Base-by-base conservation (phyloP, 1,140 invertebrate genomes). In the Aphelenchoides avenae region DNA sequence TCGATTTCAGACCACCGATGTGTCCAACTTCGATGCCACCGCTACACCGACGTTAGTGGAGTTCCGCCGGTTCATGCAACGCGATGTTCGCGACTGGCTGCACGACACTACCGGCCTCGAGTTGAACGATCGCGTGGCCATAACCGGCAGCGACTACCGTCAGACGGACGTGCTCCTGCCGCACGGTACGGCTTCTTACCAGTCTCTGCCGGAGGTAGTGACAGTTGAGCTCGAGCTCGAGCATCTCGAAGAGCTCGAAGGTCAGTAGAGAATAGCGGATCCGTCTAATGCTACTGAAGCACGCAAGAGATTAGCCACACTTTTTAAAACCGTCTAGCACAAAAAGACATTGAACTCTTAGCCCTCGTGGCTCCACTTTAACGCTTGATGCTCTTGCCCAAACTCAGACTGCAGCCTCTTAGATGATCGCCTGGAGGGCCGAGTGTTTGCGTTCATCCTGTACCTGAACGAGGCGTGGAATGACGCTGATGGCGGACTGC, bases 401-500 rank as follows among this genome's bases (percentile, higher is more conserved):
- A 5, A 15, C 2, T 2, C 5, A 2, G 5, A 39, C 5, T 2
- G 15, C 2, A 18, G 5, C 2, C 2, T 39, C 22, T 39, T 39
- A 39, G 44, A 60, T 31, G 57, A 60, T 43, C 30, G 47, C 36
- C 57, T 60, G 13, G 57, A 60, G 40, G 52, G 40, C 13, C 59
- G 65, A n/a, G 61, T 58, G 20, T 54, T 67, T 60, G 65, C 65
- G 4, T 67, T 67, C 50, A 50, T 67, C 26, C 49, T 64, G 20
- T 67, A 67, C 43, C 31, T 67, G 0, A 51, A 36, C 9, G 36
- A 42, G 3, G 52, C 64, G 22, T 66, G 64, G 64, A 7, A 48
- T 13, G 27, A 48, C 3, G 30, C 40, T 13, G 37, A 64, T 34
- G 67, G 67, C 11, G 67, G 67, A n/a, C 33, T 57, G 26, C 42